Base-by-base conservation (phyloP, 2,113 vertebrate genomes). In the Sylvietta virens region DNA sequence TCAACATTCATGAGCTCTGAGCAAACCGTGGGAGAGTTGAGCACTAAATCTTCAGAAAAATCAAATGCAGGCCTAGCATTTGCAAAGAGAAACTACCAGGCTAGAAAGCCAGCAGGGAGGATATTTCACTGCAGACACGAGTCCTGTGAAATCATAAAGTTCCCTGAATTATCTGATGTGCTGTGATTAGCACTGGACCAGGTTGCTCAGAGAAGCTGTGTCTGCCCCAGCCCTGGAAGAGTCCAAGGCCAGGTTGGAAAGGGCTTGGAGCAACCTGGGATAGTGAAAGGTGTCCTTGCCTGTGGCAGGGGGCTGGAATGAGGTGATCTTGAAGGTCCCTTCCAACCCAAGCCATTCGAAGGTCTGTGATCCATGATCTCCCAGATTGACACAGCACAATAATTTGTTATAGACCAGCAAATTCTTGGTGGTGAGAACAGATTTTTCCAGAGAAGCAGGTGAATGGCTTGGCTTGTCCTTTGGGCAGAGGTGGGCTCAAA, bases 231-330 rank as follows among this genome's bases (percentile, higher is more conserved):
- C 30, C n/a, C 40, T 61, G 54, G 61, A 47, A 76, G 17, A 3
- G 54, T 30, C 4, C 78, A 67, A 27, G n/a, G 39, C 24, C 54
- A 27, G 26, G 10, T 1, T 67, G 39, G 61, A 76, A 0, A 0
- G 53, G 4, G 13, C 3, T 60, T 18, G 13, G 24, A 76, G 40
- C n/a, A 47, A 1, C 40, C 8, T 67, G 40, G 24, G 5, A 1
- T 2, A 11, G 54, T 31, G 45, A n/a, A 23, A 76, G 24, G 13
- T 39, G 60, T 15, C 61, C 45, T 20, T 81, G 44, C 5, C 27
- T 7, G 14, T 45, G 33, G 53, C 69, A 21, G 24, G 16, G 7
- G 3, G 3, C 3, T 73, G 45, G 23, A 67, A n/a, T 10, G 4
- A 9, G 5, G 4, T 45, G 33, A 26, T 18, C 23, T 45, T 73